A percentile compares a stretch with the other conserved stretches of the same genome.
phyloP scores from a whole-genome alignment of 2,797 vertebrate species.

The Microhierax caerulescens region DNA sequence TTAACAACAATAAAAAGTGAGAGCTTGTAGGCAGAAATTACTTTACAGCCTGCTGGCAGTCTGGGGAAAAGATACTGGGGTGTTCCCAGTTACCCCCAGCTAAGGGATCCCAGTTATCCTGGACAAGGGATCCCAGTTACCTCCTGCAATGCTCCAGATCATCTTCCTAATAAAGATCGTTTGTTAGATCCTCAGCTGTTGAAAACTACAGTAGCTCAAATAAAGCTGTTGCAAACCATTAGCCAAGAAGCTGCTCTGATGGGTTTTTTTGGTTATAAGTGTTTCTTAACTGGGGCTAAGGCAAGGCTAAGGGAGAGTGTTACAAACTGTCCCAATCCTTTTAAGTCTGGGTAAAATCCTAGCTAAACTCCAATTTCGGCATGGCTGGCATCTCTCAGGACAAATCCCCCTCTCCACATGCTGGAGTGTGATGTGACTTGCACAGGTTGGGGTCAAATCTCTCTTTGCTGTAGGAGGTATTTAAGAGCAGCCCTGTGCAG shows the following conservation, averaged over 20 bases:
- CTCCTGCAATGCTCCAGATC: not conserved
- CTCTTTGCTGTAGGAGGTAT: not conserved
- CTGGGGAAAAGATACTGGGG: not conserved
- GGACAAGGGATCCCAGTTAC: not conserved
- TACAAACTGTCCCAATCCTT: not conserved
- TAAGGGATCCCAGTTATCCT: not conserved
- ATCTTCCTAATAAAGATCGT: not conserved
- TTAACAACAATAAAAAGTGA: not conserved
- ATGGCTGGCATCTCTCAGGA: rapidly evolving
- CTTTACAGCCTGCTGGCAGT: not conserved
- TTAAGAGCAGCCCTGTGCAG: not conserved
- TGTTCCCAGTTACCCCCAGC: not conserved
- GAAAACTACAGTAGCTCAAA: not conserved
- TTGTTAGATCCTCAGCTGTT: not conserved
- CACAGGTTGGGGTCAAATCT: not conserved
- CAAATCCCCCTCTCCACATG: not conserved
- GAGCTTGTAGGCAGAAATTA: not conserved
- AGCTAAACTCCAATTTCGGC: not conserved
- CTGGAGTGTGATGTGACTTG: not conserved
- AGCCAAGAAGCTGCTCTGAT: not conserved
- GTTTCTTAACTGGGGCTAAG: not conserved
- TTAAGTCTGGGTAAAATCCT: not conserved
- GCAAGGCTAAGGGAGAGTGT: not conserved
- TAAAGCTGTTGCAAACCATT: not conserved
- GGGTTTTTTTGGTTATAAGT: not conserved